Evolutionary conservation across 2,888 invertebrate genomes (phyloP).

Genomic region (Acleris cristana): DNA sequence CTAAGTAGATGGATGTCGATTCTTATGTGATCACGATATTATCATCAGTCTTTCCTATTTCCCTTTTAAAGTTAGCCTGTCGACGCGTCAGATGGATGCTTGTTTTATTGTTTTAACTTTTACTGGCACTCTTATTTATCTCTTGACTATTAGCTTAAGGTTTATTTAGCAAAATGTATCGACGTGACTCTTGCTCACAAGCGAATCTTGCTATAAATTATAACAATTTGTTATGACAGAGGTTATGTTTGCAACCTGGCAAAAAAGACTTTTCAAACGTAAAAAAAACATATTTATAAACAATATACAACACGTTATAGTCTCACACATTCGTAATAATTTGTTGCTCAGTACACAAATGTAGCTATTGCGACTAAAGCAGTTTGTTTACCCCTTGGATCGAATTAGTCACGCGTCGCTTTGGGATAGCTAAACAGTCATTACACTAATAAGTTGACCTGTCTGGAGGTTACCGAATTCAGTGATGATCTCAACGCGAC

Average conservation of each 20-base stretch:
- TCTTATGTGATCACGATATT: neutral
- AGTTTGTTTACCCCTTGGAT: conserved; percentile 24
- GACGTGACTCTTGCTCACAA: neutral
- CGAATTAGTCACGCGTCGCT: conserved; percentile 34
- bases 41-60: neutral
- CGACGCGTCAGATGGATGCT: conserved; percentile 28
- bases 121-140: neutral
- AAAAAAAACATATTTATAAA: conserved; percentile 2
- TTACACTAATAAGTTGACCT: conserved; percentile 29
- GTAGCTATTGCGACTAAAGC: conserved; percentile 2
- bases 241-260: conserved; percentile 33
- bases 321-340: neutral
- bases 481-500: conserved; percentile 56
- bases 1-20: neutral
- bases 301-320: neutral
- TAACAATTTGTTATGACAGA: conserved; percentile 11
- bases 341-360: neutral
- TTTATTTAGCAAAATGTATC: neutral
- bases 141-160: neutral
- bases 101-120: conserved; percentile 25
- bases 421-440: conserved; percentile 20
- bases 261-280: conserved; percentile 4
- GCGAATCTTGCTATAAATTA: neutral
- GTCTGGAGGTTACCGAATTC: conserved; percentile 46
- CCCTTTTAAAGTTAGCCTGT: conserved; percentile 5